Evolutionary conservation across 2,888 invertebrate genomes (phyloP).

Genomic region (Macrostomum cliftonense): DNA sequence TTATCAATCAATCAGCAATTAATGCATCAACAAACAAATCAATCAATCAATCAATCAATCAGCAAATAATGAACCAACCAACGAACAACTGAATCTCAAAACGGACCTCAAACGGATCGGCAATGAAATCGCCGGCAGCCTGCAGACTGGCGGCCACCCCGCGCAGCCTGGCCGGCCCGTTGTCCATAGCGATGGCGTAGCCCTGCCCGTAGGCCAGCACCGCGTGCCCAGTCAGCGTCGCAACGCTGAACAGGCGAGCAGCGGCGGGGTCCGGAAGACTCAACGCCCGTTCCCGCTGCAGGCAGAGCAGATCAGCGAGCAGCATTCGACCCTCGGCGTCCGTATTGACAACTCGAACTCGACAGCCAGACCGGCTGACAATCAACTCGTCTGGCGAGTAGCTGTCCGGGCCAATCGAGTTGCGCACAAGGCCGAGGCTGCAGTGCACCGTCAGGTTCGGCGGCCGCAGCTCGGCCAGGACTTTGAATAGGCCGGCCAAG

Average conservation of each 20-base stretch:
- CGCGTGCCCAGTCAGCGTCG: not conserved
- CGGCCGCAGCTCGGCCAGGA: not conserved
- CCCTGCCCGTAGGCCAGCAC: slow-evolving; percentile 1
- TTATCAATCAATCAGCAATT: too few species aligned
- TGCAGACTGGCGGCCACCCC: slow-evolving; percentile 48
- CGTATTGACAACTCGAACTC: not conserved
- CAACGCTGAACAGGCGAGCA: not conserved
- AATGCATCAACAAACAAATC: too few species aligned
- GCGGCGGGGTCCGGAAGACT: not conserved
- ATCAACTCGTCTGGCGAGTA: not conserved
- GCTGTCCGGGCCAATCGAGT: not conserved
- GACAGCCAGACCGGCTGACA: not conserved
- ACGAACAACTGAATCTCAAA: too few species aligned
- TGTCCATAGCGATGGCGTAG: slow-evolving; percentile 43
- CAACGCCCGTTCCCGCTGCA: not conserved
- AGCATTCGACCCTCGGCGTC: slow-evolving; percentile 1
- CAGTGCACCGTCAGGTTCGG: not conserved
- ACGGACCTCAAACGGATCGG: slow-evolving; percentile 55
- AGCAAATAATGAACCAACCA: too few species aligned
- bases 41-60: too few species aligned
- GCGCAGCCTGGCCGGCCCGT: slow-evolving; percentile 49
- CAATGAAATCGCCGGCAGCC: slow-evolving; percentile 50
- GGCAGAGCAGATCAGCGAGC: not conserved
- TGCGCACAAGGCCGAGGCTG: not conserved
- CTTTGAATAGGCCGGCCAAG: not conserved